phyloP scores from a whole-genome alignment of 2,113 vertebrate genomes.

The Strigops habroptila region DNA sequence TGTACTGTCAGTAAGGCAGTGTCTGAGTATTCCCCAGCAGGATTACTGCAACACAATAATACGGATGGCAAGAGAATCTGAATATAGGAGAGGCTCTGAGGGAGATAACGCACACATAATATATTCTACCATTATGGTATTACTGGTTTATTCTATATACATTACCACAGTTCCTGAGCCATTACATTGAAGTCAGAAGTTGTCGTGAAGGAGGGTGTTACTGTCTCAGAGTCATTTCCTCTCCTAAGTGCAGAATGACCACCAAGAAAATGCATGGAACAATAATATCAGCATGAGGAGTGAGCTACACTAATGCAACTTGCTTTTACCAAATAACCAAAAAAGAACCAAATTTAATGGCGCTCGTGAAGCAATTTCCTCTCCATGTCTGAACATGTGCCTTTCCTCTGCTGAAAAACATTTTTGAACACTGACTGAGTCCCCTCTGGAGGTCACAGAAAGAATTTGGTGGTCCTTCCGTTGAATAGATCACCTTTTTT shows the following conservation, averaged over 20 bases:
- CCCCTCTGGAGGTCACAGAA: neutral
- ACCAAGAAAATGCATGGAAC: neutral
- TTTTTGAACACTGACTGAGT: neutral
- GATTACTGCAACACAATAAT: neutral
- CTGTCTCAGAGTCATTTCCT: neutral
- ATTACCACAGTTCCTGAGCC: neutral
- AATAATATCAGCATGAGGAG: neutral
- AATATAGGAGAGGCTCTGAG: neutral
- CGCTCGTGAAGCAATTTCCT: neutral
- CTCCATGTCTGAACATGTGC: neutral
- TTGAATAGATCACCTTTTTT: neutral
- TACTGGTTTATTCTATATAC: neutral
- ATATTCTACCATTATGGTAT: neutral
- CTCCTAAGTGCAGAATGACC: neutral
- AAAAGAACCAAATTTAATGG: neutral
- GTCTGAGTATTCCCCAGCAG: neutral
- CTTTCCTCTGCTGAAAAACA: neutral
- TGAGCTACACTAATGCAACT: neutral
- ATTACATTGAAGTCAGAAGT: neutral
- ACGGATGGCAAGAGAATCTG: neutral
- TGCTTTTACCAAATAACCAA: neutral
- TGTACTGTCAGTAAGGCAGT: neutral
- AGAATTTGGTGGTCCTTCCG: neutral
- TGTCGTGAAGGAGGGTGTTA: neutral
- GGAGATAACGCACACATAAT: neutral